Percentiles rank a stretch among this genome's conserved stretches.
These are phyloP conservation scores for Chelidonichthys spinosus DNA, from an alignment of 2,797 vertebrate species.

Conservation along the genomic window DNA sequence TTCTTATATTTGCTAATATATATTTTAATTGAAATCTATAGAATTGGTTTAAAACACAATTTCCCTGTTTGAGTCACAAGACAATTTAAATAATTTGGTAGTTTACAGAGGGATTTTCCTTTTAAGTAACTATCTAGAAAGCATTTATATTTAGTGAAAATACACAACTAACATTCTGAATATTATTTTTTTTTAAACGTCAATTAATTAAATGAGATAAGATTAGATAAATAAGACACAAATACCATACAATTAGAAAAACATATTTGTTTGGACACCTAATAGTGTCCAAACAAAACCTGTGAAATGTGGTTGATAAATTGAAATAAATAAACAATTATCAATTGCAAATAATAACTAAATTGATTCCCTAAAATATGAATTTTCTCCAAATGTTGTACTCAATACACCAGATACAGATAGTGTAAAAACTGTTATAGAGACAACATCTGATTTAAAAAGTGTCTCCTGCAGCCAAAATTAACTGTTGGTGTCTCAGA, in stretches of 20 bases:
- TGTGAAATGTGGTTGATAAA: background rate
- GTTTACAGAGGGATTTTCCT: background rate
- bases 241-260: background rate
- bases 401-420: background rate
- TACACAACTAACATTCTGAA: background rate
- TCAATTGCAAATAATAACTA: background rate
- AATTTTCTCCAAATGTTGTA: background rate
- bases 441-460: background rate
- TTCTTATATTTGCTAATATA: background rate
- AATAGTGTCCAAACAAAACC: background rate
- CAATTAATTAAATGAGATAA: constrained; percentile 9
- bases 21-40: background rate
- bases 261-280: too few relatives aligned
- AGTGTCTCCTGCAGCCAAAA: background rate
- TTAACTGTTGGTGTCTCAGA: background rate
- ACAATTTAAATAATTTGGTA: background rate
- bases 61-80: background rate
- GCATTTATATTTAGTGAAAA: background rate
- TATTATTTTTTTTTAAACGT: background rate
- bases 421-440: background rate
- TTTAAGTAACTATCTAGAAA: background rate
- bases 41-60: background rate
- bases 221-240: background rate
- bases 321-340: background rate
- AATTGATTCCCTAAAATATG: background rate